phyloP scores from a whole-genome alignment of 1,140 invertebrate species.

The Neodiprion virginianus region DNA sequence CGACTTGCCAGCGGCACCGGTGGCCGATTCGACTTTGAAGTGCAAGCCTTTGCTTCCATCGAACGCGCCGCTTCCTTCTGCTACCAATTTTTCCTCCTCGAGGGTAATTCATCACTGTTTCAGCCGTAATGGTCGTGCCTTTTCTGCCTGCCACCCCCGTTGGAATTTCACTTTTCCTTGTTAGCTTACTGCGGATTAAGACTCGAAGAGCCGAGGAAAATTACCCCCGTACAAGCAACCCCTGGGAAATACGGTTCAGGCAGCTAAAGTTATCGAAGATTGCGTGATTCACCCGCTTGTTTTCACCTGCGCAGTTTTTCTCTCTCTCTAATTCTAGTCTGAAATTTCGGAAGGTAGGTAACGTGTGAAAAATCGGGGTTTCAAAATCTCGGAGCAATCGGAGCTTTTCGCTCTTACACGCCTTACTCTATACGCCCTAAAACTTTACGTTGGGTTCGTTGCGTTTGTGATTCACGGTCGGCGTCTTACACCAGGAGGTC shows the following conservation, averaged over 20 bases:
- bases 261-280: not conserved
- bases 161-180: not conserved
- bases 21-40: too few relatives aligned
- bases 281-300: not conserved
- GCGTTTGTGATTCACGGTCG: too few relatives aligned
- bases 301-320: not conserved
- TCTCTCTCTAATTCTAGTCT: not conserved
- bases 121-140: not conserved
- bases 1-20: too few relatives aligned
- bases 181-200: not conserved
- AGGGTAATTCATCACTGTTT: not conserved
- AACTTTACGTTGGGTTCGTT: too few relatives aligned
- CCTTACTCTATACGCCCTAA: too few relatives aligned
- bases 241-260: not conserved
- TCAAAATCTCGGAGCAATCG: too few relatives aligned
- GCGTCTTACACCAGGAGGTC: too few relatives aligned
- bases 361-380: too few relatives aligned
- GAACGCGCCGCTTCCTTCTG: too few relatives aligned
- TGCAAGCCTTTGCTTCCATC: too few relatives aligned
- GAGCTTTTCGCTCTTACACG: too few relatives aligned
- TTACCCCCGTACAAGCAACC: not conserved
- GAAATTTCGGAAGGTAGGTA: not conserved
- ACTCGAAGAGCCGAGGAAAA: not conserved
- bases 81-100: not conserved
- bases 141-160: too few relatives aligned